Base-by-base conservation (phyloP, 2,797 vertebrate genomes). In the Poecile montanus region DNA sequence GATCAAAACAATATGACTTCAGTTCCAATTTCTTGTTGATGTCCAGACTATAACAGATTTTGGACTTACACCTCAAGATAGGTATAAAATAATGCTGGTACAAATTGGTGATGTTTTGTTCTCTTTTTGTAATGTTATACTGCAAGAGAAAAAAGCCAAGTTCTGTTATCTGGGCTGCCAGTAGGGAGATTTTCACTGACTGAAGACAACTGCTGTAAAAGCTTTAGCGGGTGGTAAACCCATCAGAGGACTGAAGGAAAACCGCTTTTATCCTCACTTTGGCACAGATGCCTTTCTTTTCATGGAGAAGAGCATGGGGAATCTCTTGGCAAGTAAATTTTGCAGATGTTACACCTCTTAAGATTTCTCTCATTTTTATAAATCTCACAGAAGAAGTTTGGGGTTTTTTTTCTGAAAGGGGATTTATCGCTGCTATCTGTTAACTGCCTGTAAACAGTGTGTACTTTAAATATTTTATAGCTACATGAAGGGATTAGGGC, bases 401-500 rank as follows among this genome's bases (percentile, higher is more conserved):
- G 7, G 48, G 14, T 1, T 53, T 51, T 72, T 88, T 77, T 91
- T 45, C 60, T 66, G 70, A 36, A 63, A 63, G 34, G 42, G 7
- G 16, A 45, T 89, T 91, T 87, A 29, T 91, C 19, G 10, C 29
- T 60, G 12, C 54, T 72, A 8, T 94, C 76, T 86, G 16, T 85
- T 93, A 91, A 88, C 68, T 72, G 44, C 44, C 36, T 78, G 58
- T 88, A 88, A 89, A 84, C 53, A 68, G 40, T 14, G 5, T 85
- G 16, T 84, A 54, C 71, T 76, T 78, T 50, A 80, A 94, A 80
- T 91, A 88, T 88, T 95, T 94, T 82, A 71, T 67, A 81, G 63
- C 42, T 93, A 21, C 29, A 3, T 63, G 14, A 70, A 70, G 67
- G 25, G 23, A 56, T 84, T 85, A 79, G 51, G 1, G 7, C 68